Evolutionary conservation across 1,140 invertebrate species (phyloP).

Genomic region (Geopemphigus sp.): DNA sequence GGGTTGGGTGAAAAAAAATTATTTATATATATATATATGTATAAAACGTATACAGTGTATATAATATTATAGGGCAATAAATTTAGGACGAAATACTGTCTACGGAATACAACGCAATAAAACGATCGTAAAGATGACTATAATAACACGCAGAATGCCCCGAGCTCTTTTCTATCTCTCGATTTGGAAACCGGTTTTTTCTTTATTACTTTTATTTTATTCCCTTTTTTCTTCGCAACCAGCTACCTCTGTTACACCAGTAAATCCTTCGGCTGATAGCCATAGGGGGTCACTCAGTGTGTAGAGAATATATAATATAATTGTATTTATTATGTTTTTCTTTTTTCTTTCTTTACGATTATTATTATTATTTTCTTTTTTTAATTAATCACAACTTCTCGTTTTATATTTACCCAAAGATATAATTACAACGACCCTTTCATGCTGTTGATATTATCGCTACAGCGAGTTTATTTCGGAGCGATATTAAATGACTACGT

Average conservation of each 20-base stretch:
- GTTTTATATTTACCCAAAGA: conserved; percentile 15
- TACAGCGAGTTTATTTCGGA: conserved; percentile 25
- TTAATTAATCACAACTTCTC: conserved; percentile 13
- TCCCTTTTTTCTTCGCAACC: conserved; percentile 26
- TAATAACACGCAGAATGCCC: conserved; percentile 15
- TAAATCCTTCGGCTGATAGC: conserved; percentile 40
- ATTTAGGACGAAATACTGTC: conserved; percentile 20
- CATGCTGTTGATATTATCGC: conserved; percentile 17
- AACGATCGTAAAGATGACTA: conserved; percentile 40
- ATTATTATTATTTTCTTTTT: not conserved
- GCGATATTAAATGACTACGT: no score
- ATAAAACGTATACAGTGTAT: not conserved
- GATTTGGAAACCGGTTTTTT: conserved; percentile 38
- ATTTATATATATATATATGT: not conserved
- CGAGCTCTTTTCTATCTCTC: conserved; percentile 34
- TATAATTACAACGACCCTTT: conserved; percentile 40
- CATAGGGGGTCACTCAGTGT: conserved; percentile 7
- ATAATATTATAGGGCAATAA: conserved; percentile 23
- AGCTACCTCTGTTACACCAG: conserved; percentile 43
- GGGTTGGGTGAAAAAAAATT: not conserved
- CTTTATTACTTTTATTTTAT: conserved; percentile 17
- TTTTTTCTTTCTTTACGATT: not conserved
- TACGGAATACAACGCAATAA: conserved; percentile 45
- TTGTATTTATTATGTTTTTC: not conserved
- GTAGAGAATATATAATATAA: conserved; percentile 8